Conservation (phyloP, 1,140 invertebrate species). For the Drosophila virilis region DNA sequence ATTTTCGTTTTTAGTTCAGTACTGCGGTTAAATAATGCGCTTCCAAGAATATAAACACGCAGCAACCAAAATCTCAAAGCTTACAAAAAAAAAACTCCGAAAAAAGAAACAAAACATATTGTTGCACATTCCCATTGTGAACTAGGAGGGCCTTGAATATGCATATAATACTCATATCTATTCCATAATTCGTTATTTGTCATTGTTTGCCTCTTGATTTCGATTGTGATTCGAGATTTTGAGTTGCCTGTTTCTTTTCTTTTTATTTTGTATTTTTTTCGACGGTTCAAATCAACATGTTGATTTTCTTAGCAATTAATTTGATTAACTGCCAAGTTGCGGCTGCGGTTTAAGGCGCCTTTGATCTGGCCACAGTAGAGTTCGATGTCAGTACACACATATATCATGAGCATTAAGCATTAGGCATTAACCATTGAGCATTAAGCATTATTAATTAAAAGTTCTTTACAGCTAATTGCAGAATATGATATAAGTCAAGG, state of each 20-base stretch:
- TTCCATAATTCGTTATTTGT: constrained; percentile 76
- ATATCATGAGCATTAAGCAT: constrained; percentile 43
- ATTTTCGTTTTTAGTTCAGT: constrained; percentile 81
- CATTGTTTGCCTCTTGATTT: constrained; percentile 61
- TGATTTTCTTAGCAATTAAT: constrained; percentile 81
- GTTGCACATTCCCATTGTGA: constrained; percentile 63
- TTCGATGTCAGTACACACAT: constrained; percentile 49
- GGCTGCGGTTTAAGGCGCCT: constrained; percentile 65
- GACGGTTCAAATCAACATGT: constrained; percentile 64
- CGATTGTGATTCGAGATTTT: constrained; percentile 41
- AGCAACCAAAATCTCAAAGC: constrained; percentile 22
- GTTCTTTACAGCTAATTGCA: constrained; percentile 68
- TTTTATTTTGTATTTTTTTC: not conserved
- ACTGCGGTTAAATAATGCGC: constrained; percentile 76
- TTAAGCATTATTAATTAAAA: constrained; percentile 75
- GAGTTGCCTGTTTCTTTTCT: constrained; percentile 1
- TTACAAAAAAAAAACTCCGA: constrained; percentile 29
- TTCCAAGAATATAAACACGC: constrained; percentile 72
- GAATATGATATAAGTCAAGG: constrained; percentile 58
- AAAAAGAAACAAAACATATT: constrained; percentile 34
- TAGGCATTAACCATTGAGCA: constrained; percentile 34
- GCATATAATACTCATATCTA: constrained; percentile 67
- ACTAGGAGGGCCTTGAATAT: constrained; percentile 67
- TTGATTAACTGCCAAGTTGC: constrained; percentile 75
- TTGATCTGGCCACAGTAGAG: constrained; percentile 58